Base-by-base conservation (phyloP, 2,797 vertebrate species). In the Oceanodroma leucorhoa region DNA sequence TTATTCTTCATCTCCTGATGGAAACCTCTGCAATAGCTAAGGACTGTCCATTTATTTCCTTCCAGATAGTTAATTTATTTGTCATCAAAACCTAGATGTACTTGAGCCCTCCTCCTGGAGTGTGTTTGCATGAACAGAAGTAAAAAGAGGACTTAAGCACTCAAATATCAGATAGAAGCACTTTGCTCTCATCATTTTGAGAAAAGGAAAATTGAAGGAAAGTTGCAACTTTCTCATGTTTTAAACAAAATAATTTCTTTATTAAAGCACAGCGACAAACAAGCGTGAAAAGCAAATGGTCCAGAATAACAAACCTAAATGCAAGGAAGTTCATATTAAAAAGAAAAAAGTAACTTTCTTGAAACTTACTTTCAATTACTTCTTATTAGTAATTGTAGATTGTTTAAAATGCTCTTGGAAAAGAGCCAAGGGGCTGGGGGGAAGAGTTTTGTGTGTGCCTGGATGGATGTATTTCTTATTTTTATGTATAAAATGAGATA, bases 341-440 rank as follows among this genome's bases (percentile, higher is more conserved):
- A 93, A 94, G 11, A 20, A 61, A 21, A 81, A 84, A 83, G 24
- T 11, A 34, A 14, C 85, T 96, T 96, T 92, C 38, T 90, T 64
- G 82, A 97, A 64, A 71, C 90, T 93, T 94, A 70, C 83, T 94
- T 94, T 81, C 84, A 91, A 86, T 97, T 96, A 82, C 64, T 93
- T 93, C 97, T 97, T 91, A 91, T 96, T 96, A 94, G 90, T 30
- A 62, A 89, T 89, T 93, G 91, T 90, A 90, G 77, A 55, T 93
- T 89, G 93, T 87, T 94, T 88, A 69, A 96, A 96, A 93, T 58
- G n/a, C 81, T 96, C 64, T 96, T 96, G 93, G 93, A 53, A 50
- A 73, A 78, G 69, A 79, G 91, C 95, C 96, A 77, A 24, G 82
- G n/a, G 50, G n/a, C 70, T 66, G 7, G 36, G 43, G n/a, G 29